Base-by-base conservation (phyloP, 2,888 invertebrate species). In the Spilosoma lubricipeda region DNA sequence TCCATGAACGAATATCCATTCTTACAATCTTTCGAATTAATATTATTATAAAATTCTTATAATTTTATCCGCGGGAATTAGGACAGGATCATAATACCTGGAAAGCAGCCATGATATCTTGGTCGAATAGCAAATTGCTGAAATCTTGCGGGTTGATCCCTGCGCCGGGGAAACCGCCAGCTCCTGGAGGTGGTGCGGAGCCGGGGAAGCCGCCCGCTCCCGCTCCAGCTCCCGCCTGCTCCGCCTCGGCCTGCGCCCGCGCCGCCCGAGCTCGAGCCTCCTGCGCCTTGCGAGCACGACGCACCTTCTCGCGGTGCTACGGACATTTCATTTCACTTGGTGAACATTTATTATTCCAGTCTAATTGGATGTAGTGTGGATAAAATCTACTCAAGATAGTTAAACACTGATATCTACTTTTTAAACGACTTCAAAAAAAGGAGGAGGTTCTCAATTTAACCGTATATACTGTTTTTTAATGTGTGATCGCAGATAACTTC, bases 51-150 rank as follows among this genome's bases (percentile, higher is more conserved):
- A 33, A 2, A 33, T 4, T 33, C 33, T 45, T 45, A 11, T 18
- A 48, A 48, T 48, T 13, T 42, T 13, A 48, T 20, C 33, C 2
- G 33, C 13, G 13, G 42, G 42, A 4, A 45, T 45, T 2, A 42
- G 11, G 13, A 42, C 1, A 42, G 13, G 13, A 13, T 42, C 0
- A 11, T 42, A 42, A 11, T 88, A 97, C 97, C 94, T 97, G 96
- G 91, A 98, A 97, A 71, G 97, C 97, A 27, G 96, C 92, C 83
- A 97, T 93, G 74, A 99, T 96, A 87, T 98, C 98, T 1, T 98
- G 98, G 93, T 99, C 98, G 80, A 96, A 96, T 70, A 98, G 91
- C 86, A 93, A 96, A 84, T 90, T 96, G 91, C 93, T 93, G 89
- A 95, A 96, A 91, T 94, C 97, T 91, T 86, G 80, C 79, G 84